Conservation (phyloP, 2,888 invertebrate genomes). For the Eupithecia abbreviata region DNA sequence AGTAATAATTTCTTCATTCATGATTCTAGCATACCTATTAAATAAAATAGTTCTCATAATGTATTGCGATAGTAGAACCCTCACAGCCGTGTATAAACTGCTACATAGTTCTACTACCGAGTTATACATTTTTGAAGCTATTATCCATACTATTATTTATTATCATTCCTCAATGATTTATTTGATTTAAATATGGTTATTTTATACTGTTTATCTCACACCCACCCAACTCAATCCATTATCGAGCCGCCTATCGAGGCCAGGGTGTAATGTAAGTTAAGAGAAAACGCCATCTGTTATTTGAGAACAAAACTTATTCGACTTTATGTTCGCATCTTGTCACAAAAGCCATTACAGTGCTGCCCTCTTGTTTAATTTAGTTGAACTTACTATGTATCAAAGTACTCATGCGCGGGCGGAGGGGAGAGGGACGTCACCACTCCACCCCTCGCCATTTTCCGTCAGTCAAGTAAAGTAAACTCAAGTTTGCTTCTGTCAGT, state of each 20-base stretch:
- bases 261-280: not conserved
- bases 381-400: constrained; percentile 42
- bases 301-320: not conserved
- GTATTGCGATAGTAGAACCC: too few species aligned
- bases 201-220: too few species aligned
- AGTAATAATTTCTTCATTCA: too few species aligned
- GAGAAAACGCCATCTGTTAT: constrained; percentile 2
- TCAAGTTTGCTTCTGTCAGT: constrained; percentile 83
- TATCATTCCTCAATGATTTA: too few species aligned
- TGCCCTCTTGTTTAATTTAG: constrained; percentile 60
- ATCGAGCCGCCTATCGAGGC: too few species aligned
- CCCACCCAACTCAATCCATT: not conserved
- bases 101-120: too few species aligned
- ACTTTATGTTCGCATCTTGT: not conserved
- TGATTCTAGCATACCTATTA: too few species aligned
- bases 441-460: constrained; percentile 80
- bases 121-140: too few species aligned
- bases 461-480: constrained; percentile 77
- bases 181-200: too few species aligned
- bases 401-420: constrained; percentile 66
- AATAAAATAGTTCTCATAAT: too few species aligned
- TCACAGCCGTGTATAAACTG: too few species aligned
- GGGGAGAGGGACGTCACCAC: constrained; percentile 64
- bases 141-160: too few species aligned
- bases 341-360: constrained; percentile 34